A percentile compares a stretch with the other conserved stretches of the same genome.
Evolutionary conservation across 2,797 vertebrate genomes (phyloP).

Genomic region (Sebastes cheni): DNA sequence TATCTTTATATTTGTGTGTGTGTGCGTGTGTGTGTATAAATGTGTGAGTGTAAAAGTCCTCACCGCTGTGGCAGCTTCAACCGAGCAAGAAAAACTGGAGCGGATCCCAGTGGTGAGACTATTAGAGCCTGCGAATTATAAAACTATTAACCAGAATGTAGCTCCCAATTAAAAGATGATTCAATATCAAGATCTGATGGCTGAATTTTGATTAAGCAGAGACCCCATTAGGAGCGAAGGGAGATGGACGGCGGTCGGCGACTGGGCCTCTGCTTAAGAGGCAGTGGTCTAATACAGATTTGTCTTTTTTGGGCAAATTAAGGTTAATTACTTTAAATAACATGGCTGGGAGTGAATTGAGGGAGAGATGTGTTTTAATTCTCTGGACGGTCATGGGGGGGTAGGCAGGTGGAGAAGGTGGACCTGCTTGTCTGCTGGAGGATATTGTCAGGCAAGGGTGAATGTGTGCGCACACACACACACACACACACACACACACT

Average conservation of each 20-base stretch:
- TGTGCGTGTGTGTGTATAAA: neutral
- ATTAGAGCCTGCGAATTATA: conserved; percentile 98
- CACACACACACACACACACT: neutral
- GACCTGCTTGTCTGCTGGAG: conserved; percentile 66
- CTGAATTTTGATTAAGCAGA: conserved; percentile 99
- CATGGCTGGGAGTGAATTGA: conserved; percentile 89
- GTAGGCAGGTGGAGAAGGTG: conserved; percentile 84
- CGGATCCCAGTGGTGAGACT: conserved; percentile 96
- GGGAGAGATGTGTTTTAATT: conserved; percentile 87
- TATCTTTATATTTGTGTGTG: neutral
- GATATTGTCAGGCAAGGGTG: conserved; percentile 67
- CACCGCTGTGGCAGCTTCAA: conserved; percentile 56
- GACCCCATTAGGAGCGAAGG: conserved; percentile 95
- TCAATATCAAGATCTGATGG: conserved; percentile 99
- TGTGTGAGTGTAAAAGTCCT: conserved; percentile 43
- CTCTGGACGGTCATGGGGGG: conserved; percentile 85
- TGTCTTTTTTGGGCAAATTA: conserved; percentile 92
- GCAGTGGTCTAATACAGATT: conserved; percentile 95
- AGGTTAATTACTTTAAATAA: conserved; percentile 99
- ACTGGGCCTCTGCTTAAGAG: conserved; percentile 91
- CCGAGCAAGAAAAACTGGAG: conserved; percentile 91
- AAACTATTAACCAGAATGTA: conserved; percentile 99
- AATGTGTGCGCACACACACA: conserved; percentile 10
- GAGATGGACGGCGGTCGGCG: conserved; percentile 89
- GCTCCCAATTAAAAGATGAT: conserved; percentile 99